phyloP scores from a whole-genome alignment of 2,888 invertebrate genomes.

The Linyphia triangularis region DNA sequence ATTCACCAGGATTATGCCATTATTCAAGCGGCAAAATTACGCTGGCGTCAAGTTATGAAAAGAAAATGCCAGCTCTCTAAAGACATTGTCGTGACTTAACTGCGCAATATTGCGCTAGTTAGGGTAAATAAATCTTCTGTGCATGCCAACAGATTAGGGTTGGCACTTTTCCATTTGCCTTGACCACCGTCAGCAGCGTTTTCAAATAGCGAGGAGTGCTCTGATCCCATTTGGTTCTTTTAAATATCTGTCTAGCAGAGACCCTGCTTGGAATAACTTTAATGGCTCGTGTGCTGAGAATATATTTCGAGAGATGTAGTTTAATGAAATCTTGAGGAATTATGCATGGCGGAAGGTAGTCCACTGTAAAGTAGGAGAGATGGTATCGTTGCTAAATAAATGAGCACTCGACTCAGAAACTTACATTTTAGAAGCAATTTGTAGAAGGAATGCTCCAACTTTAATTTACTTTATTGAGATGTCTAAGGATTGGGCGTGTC shows the following conservation, averaged over 20 bases:
- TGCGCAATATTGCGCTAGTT: conserved; percentile 38
- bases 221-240: not conserved
- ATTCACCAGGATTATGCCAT: conserved; percentile 48
- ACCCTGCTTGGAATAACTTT: not conserved
- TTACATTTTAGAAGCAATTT: too few species aligned
- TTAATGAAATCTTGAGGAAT: not conserved
- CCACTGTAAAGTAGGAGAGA: not conserved
- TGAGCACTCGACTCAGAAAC: too few species aligned
- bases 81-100: conserved; percentile 46
- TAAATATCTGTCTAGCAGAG: not conserved
- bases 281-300: not conserved
- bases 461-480: too few species aligned
- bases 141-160: conserved; percentile 25
- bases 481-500: too few species aligned
- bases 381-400: too few species aligned
- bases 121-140: conserved; percentile 28
- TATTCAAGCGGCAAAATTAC: conserved; percentile 51
- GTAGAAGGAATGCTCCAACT: too few species aligned
- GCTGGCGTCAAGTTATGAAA: conserved; percentile 38
- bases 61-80: conserved; percentile 23
- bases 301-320: not conserved
- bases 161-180: conserved; percentile 15
- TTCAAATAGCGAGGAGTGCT: not conserved
- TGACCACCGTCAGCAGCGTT: conserved; percentile 13
- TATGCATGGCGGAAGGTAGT: not conserved